Evolutionary conservation across 2,113 vertebrate species (phyloP).

Genomic region (Progne subis): DNA sequence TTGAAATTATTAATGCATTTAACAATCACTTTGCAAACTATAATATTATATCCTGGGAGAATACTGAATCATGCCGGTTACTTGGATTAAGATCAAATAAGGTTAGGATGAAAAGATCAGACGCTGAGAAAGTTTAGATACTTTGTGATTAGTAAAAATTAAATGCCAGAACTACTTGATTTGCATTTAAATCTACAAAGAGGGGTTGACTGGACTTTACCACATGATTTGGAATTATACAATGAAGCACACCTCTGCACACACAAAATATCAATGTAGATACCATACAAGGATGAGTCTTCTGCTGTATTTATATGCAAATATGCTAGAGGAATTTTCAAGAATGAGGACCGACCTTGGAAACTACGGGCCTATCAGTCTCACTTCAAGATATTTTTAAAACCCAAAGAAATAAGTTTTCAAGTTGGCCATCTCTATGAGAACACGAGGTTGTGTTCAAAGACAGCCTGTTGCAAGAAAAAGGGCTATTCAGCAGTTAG

Average conservation of each 20-base stretch:
- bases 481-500: background rate
- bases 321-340: background rate
- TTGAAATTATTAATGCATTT: constrained; percentile 74
- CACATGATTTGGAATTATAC: background rate
- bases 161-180: constrained; percentile 31
- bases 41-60: constrained; percentile 69
- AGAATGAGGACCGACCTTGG: background rate
- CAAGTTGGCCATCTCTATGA: background rate
- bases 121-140: constrained; percentile 66
- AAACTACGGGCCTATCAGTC: too few relatives aligned
- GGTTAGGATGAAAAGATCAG: constrained; percentile 66
- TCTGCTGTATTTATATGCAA: background rate
- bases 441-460: background rate
- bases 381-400: background rate
- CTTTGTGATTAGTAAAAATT: constrained; percentile 53
- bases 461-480: background rate
- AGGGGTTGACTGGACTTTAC: background rate
- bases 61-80: constrained; percentile 71
- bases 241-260: background rate
- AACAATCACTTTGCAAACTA: constrained; percentile 67
- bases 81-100: constrained; percentile 72
- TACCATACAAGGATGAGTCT: background rate
- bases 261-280: background rate
- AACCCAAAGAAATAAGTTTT: background rate
- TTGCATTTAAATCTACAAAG: constrained; percentile 27